Conservation (phyloP, 2,113 vertebrate genomes). For the Noturus placidus region DNA sequence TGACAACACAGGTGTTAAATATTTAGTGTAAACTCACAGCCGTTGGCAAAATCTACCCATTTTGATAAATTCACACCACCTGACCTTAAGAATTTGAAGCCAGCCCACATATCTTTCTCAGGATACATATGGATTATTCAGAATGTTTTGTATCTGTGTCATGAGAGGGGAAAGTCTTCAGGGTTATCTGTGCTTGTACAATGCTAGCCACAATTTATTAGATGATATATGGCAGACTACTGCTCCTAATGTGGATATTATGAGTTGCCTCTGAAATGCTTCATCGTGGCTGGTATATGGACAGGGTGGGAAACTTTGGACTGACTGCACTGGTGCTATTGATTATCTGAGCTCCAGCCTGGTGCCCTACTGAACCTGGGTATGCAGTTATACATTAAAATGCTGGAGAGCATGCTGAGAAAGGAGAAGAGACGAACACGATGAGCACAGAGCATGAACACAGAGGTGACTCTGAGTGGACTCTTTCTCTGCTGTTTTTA, state of each 20-base stretch:
- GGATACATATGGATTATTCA: slow-evolving; percentile 29
- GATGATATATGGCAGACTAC: slow-evolving; percentile 3
- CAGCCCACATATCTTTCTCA: slow-evolving; percentile 1
- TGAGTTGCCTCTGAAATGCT: slow-evolving; percentile 2
- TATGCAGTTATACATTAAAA: slow-evolving; percentile 18
- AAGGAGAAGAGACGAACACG: not conserved
- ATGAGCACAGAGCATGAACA: too few species aligned
- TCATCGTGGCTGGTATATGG: not conserved
- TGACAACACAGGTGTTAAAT: not conserved
- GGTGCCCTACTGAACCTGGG: not conserved
- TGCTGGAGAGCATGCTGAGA: not conserved
- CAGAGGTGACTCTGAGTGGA: not conserved
- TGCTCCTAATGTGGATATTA: slow-evolving; percentile 45
- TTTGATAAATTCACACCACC: not conserved
- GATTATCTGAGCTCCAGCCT: slow-evolving; percentile 26
- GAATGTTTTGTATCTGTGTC: slow-evolving; percentile 5
- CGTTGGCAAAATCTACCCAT: not conserved
- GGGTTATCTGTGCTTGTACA: slow-evolving; percentile 48
- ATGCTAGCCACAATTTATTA: slow-evolving; percentile 44
- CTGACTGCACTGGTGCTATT: slow-evolving; percentile 37
- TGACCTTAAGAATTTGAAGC: not conserved
- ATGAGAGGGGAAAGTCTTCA: slow-evolving; percentile 9
- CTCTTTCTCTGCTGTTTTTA: not conserved
- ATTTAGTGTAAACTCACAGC: not conserved
- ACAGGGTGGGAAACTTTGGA: slow-evolving; percentile 30